A percentile compares a stretch with the other conserved stretches of the same genome.
These are phyloP conservation scores for Epinotia brunnichana DNA, from an alignment of 2,888 invertebrate species.

Conservation along the genomic window DNA sequence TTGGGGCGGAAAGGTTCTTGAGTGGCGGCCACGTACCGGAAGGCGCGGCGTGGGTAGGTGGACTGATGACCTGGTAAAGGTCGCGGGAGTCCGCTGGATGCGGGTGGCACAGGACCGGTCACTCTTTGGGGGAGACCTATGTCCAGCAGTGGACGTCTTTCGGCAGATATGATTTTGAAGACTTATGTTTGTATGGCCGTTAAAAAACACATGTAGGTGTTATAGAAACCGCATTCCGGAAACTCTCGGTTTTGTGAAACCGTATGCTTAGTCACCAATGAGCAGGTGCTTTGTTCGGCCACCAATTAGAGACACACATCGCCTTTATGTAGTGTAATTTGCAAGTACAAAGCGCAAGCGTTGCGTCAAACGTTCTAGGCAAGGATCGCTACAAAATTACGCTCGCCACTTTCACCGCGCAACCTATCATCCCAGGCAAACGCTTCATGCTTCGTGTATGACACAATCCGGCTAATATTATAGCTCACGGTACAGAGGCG, in stretches of 20 bases:
- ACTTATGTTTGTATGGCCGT: too few species aligned
- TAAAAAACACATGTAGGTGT: too few species aligned
- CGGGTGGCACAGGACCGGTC: too few species aligned
- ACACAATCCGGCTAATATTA: slow-evolving; percentile 7
- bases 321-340: slow-evolving; percentile 42
- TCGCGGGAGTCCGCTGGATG: too few species aligned
- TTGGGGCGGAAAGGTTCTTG: too few species aligned
- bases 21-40: too few species aligned
- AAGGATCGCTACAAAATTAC: slow-evolving; percentile 38
- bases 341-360: slow-evolving; percentile 37
- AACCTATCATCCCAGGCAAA: slow-evolving; percentile 30
- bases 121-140: too few species aligned
- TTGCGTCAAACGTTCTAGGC: slow-evolving; percentile 29
- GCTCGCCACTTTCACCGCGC: slow-evolving; percentile 40
- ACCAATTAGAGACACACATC: slow-evolving; percentile 37
- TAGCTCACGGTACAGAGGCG: slow-evolving; percentile 1
- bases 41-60: too few species aligned
- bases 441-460: slow-evolving; percentile 6
- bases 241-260: slow-evolving; percentile 35
- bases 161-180: too few species aligned
- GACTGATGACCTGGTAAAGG: too few species aligned
- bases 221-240: slow-evolving; percentile 32
- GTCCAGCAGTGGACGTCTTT: too few species aligned
- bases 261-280: slow-evolving; percentile 33
- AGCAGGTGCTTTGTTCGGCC: slow-evolving; percentile 32